Percentiles rank a stretch among this genome's conserved stretches.
Evolutionary conservation across 2,888 invertebrate genomes (phyloP).

Genomic region (Spisula subtruncata): DNA sequence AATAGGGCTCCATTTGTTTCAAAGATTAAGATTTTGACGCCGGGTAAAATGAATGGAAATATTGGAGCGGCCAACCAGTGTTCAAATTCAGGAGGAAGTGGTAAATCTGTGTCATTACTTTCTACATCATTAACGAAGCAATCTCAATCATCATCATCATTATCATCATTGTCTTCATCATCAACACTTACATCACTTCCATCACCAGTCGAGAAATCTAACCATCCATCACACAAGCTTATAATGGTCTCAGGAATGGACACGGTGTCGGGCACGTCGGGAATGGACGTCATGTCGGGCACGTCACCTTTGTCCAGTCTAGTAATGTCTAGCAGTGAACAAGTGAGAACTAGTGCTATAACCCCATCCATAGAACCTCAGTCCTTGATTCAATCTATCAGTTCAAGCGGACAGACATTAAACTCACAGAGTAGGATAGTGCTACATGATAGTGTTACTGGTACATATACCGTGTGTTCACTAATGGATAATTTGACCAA

Average conservation of each 20-base stretch:
- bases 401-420: conserved; percentile 39
- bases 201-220: conserved; percentile 23
- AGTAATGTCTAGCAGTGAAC: conserved; percentile 27
- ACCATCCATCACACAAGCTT: conserved; percentile 59
- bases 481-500: conserved; percentile 35
- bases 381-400: conserved; percentile 29
- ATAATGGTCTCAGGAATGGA: conserved; percentile 66
- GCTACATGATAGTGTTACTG: conserved; percentile 45
- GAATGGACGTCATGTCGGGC: conserved; percentile 40
- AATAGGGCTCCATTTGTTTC: conserved; percentile 45
- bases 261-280: conserved; percentile 16
- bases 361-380: not conserved
- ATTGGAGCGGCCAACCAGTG: conserved; percentile 37
- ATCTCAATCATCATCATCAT: conserved; percentile 37
- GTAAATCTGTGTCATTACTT: conserved; percentile 57
- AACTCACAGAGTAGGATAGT: conserved; percentile 47
- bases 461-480: conserved; percentile 41
- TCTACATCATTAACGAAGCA: conserved; percentile 43
- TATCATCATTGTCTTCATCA: conserved; percentile 30
- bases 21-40: conserved; percentile 40
- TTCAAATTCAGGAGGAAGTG: conserved; percentile 48
- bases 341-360: conserved; percentile 19
- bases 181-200: conserved; percentile 36
- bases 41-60: conserved; percentile 11
- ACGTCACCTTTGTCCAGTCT: conserved; percentile 28